These are phyloP conservation scores for Formicarius rufipectus DNA, from an alignment of 2,113 vertebrate species.

Conservation along the genomic window DNA sequence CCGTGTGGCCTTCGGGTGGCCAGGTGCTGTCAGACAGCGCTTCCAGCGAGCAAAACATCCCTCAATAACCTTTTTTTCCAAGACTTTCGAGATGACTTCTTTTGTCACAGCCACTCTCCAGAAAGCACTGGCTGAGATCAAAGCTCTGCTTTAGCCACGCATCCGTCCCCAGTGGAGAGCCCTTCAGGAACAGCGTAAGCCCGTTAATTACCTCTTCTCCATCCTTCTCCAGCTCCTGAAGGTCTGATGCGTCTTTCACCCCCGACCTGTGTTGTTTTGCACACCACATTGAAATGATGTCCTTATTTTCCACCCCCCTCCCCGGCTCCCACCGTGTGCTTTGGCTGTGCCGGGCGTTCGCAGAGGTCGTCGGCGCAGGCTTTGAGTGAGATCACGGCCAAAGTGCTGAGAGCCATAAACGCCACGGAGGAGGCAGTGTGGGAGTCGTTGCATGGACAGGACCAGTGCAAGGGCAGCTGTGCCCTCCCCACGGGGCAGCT, in stretches of 20 bases:
- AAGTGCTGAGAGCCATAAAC: conserved; percentile 85
- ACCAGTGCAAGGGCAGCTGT: background rate
- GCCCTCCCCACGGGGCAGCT: background rate
- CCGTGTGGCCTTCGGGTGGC: background rate
- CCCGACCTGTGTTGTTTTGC: background rate
- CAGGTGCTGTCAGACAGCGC: background rate
- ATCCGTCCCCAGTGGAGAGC: background rate
- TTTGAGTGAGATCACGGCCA: conserved; percentile 86
- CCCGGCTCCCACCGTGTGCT: too few species aligned
- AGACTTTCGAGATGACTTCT: background rate
- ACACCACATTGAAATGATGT: conserved; percentile 18
- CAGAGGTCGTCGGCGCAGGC: conserved; percentile 82
- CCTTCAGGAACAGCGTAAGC: background rate
- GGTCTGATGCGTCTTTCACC: background rate
- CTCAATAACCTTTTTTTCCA: background rate
- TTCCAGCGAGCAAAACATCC: background rate
- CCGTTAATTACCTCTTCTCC: background rate
- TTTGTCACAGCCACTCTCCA: background rate
- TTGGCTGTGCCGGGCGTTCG: conserved; percentile 68
- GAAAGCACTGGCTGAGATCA: conserved; percentile 31
- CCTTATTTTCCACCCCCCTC: background rate
- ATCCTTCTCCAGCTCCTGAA: background rate
- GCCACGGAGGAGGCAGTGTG: conserved; percentile 79
- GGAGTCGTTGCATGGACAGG: conserved; percentile 60
- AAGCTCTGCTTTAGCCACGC: background rate